Evolutionary conservation across 2,113 vertebrate genomes (phyloP).

Genomic region (Syngnathus scovelli): DNA sequence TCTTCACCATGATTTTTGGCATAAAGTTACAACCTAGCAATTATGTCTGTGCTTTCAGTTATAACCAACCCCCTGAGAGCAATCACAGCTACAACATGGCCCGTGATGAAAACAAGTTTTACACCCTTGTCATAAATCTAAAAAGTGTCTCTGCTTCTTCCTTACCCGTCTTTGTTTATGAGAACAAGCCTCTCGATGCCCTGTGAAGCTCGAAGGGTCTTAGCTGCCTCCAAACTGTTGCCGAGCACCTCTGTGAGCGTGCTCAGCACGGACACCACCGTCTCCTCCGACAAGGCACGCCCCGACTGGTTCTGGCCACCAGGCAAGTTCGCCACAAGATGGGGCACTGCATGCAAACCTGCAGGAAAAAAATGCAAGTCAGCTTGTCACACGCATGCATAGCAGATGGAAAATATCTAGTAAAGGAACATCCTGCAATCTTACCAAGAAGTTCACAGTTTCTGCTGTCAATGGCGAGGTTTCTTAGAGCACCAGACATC

Average conservation of each 20-base stretch:
- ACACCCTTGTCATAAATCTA: no score
- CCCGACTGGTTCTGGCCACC: slow-evolving; percentile 80
- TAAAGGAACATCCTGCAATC: neutral
- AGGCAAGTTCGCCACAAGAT: slow-evolving; percentile 86
- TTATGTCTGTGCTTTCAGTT: no score
- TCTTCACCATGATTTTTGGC: no score
- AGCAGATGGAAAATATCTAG: neutral
- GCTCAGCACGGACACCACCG: slow-evolving; percentile 86
- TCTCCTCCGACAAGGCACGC: slow-evolving; percentile 83
- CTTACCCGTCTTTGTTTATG: slow-evolving; percentile 91
- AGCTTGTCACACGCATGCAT: neutral
- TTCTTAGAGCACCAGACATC: slow-evolving; percentile 87
- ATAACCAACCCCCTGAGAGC: no score
- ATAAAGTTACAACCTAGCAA: no score
- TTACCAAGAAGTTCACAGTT: slow-evolving; percentile 93
- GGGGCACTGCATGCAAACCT: slow-evolving; percentile 79
- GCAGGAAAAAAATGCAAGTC: neutral
- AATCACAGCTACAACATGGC: no score
- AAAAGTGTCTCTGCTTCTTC: neutral
- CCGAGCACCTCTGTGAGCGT: slow-evolving; percentile 88
- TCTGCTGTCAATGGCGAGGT: slow-evolving; percentile 86
- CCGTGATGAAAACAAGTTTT: no score
- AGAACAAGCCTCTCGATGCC: slow-evolving; percentile 94
- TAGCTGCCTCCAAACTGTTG: slow-evolving; percentile 87
- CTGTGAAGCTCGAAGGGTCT: slow-evolving; percentile 84